Conservation (phyloP, 2,113 vertebrate genomes). For the Phalacrocorax pelagicus region DNA sequence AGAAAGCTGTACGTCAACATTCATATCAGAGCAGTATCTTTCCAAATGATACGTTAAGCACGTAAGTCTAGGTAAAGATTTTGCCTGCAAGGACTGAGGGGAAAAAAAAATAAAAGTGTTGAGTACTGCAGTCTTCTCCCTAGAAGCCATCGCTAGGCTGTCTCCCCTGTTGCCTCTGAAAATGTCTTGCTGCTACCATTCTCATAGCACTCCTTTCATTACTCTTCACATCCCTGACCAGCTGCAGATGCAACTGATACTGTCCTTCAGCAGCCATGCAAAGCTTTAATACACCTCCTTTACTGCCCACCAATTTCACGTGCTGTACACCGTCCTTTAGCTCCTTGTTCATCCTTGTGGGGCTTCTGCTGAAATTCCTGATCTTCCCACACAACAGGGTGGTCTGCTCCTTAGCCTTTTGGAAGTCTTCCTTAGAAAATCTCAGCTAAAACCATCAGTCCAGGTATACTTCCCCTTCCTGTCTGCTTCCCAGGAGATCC, state of each 20-base stretch:
- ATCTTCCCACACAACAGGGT: rapidly evolving
- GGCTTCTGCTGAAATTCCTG: not conserved
- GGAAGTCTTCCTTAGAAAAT: not conserved
- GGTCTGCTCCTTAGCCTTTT: not conserved
- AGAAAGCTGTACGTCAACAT: not conserved
- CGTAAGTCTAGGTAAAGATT: not conserved
- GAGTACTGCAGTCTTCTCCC: not conserved
- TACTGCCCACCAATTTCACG: rapidly evolving
- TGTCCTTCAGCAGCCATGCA: not conserved
- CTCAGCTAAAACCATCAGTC: not conserved
- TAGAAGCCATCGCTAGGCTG: not conserved
- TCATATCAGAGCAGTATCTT: not conserved
- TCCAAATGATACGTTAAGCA: not conserved
- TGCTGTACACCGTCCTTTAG: rapidly evolving
- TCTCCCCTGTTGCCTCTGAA: not conserved
- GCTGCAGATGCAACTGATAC: not conserved
- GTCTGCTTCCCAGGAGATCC: not conserved
- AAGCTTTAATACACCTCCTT: not conserved
- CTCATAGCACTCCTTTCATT: not conserved
- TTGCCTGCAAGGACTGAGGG: rapidly evolving
- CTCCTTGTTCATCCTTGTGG: not conserved
- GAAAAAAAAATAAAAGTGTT: too few species aligned
- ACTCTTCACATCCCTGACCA: not conserved
- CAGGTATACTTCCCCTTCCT: not conserved
- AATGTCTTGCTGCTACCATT: not conserved